Percentiles rank a stretch among this genome's conserved stretches.
Conservation (phyloP, 1,140 invertebrate genomes). For the Drosophila pruinosa region DNA sequence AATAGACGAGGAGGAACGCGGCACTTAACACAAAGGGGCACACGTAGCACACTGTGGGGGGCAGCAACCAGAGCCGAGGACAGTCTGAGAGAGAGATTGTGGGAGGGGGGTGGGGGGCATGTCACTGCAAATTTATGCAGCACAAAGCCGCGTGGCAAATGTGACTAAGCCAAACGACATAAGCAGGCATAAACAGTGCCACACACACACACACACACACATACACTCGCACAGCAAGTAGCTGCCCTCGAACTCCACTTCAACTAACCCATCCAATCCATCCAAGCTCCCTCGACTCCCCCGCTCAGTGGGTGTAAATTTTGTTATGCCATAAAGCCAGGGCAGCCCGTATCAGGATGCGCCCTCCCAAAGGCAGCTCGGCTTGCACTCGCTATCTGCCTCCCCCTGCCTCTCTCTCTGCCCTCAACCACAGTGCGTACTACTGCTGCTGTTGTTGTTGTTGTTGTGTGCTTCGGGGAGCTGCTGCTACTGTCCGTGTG, state of each 20-base stretch:
- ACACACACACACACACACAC: constrained; percentile 1
- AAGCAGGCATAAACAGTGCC: constrained; percentile 73
- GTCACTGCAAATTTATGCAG: constrained; percentile 66
- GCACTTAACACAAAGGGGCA: constrained; percentile 71
- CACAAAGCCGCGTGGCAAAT: constrained; percentile 75
- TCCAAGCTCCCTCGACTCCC: background rate
- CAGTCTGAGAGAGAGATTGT: too few species aligned
- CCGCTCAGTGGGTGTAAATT: constrained; percentile 69
- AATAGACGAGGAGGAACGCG: constrained; percentile 63
- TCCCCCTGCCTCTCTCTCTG: background rate
- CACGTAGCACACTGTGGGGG: constrained; percentile 35
- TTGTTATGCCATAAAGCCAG: constrained; percentile 74
- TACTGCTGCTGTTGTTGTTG: constrained; percentile 22
- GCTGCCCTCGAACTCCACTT: background rate
- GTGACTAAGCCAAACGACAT: constrained; percentile 79
- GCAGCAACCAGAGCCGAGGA: background rate
- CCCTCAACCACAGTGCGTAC: background rate
- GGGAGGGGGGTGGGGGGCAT: constrained; percentile 14
- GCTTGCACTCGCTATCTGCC: background rate
- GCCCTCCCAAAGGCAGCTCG: constrained; percentile 13
- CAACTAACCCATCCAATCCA: background rate
- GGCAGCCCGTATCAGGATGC: constrained; percentile 31
- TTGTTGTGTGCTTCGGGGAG: constrained; percentile 32
- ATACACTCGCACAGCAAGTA: background rate
- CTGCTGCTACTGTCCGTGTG: constrained; percentile 35